phyloP scores from a whole-genome alignment of 2,113 vertebrate genomes.

The Pundamilia nyererei region DNA sequence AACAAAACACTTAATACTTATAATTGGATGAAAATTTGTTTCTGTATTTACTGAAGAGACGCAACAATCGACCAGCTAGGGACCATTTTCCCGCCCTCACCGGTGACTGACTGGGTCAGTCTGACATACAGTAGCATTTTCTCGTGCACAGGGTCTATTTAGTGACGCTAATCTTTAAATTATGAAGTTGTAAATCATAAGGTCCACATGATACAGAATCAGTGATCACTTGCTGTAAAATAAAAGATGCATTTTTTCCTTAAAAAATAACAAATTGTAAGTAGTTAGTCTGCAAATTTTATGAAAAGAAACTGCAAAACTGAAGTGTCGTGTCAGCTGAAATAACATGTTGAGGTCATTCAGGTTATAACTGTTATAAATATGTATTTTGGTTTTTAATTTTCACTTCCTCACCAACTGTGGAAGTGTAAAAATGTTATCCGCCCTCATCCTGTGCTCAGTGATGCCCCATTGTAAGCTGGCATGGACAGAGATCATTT shows the following conservation, averaged over 20 bases:
- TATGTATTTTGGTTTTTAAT: neutral
- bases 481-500: neutral
- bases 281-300: neutral
- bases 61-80: neutral
- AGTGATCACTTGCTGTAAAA: neutral
- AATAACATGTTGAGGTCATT: neutral
- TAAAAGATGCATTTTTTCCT: neutral
- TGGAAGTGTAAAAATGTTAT: neutral
- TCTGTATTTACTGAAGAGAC: neutral
- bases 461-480: neutral
- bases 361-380: neutral
- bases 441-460: neutral
- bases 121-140: neutral
- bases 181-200: neutral
- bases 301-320: neutral
- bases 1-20: neutral
- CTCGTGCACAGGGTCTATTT: neutral
- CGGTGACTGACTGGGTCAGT: neutral
- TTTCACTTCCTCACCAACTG: neutral
- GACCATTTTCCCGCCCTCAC: neutral
- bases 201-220: neutral
- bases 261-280: neutral
- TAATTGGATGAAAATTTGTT: neutral
- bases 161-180: neutral
- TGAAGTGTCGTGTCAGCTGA: neutral